Percentiles rank a stretch among this genome's conserved stretches.
These are phyloP conservation scores for Kradibia gibbosae DNA, from an alignment of 1,140 invertebrate genomes.

Conservation along the genomic window DNA sequence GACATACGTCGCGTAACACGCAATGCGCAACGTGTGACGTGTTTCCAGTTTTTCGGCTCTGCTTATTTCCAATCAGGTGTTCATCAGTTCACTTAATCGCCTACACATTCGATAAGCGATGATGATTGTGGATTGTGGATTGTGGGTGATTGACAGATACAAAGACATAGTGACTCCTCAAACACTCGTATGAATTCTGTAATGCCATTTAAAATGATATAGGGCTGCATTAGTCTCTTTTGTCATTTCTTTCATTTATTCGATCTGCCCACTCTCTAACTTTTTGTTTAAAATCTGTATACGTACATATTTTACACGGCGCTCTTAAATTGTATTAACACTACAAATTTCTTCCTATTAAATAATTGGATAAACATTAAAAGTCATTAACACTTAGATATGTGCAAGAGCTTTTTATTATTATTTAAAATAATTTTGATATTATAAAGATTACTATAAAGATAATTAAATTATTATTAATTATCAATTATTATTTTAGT, in stretches of 20 bases:
- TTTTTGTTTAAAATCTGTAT: background rate
- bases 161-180: slow-evolving; percentile 25
- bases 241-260: slow-evolving; percentile 16
- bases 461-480: no score
- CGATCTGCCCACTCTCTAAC: slow-evolving; percentile 11
- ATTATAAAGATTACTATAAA: no score
- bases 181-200: slow-evolving; percentile 38
- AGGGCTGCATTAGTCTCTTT: slow-evolving; percentile 33
- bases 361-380: no score
- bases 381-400: no score
- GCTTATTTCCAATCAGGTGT: slow-evolving; percentile 9
- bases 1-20: slow-evolving; percentile 9
- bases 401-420: no score
- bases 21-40: background rate
- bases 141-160: slow-evolving; percentile 32
- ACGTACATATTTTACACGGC: background rate
- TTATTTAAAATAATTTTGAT: no score
- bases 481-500: background rate
- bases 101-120: slow-evolving; percentile 39
- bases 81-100: slow-evolving; percentile 15
- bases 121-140: slow-evolving; percentile 45
- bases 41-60: background rate
- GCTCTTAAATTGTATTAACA: background rate
- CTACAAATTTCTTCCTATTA: no score
- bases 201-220: slow-evolving; percentile 47